These are phyloP conservation scores for Anoplopoma fimbria DNA, from an alignment of 2,113 vertebrate species.

Conservation along the genomic window DNA sequence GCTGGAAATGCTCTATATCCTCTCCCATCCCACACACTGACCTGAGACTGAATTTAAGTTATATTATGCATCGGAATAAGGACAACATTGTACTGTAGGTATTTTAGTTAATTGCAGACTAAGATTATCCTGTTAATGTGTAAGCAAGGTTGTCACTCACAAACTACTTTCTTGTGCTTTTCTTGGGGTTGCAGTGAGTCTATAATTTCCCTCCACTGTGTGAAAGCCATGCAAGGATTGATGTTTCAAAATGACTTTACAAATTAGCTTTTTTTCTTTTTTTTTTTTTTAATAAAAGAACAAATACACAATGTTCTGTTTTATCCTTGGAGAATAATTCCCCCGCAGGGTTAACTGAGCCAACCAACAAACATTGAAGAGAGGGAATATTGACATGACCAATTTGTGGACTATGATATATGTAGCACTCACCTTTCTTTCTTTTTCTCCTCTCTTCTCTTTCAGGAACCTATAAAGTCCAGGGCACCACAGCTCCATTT, in stretches of 20 bases:
- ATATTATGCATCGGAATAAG: constrained; percentile 27
- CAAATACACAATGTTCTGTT: background rate
- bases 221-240: background rate
- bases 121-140: background rate
- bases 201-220: background rate
- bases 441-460: constrained; percentile 40
- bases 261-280: background rate
- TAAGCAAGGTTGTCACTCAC: background rate
- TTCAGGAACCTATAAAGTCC: constrained; percentile 97
- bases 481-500: constrained; percentile 97
- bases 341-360: background rate
- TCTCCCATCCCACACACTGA: constrained; percentile 45
- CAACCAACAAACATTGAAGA: background rate
- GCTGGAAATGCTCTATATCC: constrained; percentile 69
- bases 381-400: background rate
- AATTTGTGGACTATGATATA: constrained; percentile 1
- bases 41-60: constrained; percentile 50
- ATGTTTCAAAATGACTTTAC: background rate
- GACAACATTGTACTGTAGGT: constrained; percentile 7
- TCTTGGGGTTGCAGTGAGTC: background rate
- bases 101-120: constrained; percentile 17
- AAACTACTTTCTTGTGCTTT: background rate
- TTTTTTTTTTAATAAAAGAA: background rate
- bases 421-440: background rate
- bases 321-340: background rate